Base-by-base conservation (phyloP, 2,113 vertebrate genomes). In the Percopsis transmontana region DNA sequence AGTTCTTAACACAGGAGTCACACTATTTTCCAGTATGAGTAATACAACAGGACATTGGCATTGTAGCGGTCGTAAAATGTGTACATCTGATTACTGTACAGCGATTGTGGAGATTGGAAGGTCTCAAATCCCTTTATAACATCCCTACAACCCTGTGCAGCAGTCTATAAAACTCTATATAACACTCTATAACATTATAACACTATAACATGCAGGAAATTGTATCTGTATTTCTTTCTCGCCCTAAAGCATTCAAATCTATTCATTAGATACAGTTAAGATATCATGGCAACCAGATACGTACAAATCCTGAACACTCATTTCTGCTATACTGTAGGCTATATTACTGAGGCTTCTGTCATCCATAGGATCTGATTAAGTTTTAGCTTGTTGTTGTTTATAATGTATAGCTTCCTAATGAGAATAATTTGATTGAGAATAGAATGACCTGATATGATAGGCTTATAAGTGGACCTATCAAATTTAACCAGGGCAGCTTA, bases 381-480 rank as follows among this genome's bases (percentile, higher is more conserved):
- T n/a, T n/a, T n/a, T n/a, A n/a, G n/a, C n/a, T n/a, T n/a, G n/a
- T n/a, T n/a, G n/a, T n/a, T n/a, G n/a, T n/a, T n/a, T n/a, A n/a
- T n/a, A n/a, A n/a, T n/a, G n/a, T n/a, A n/a, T n/a, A n/a, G n/a
- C n/a, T n/a, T n/a, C n/a, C 27, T 6, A 7, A 33, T 33, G 27
- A 33, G 27, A 33, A 33, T 33, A 33, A 33, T n/a, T n/a, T n/a
- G n/a, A n/a, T 7, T 24, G 19, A 48, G n/a, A 48, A 48, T 16
- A 48, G 20, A 64, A 47, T 65, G 50, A 62, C 62, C 74, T 77
- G 74, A 83, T 52, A 2, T 62, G 20, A 53, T 23, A 21, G 19
- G 19, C 50, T 52, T 23, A 13, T 21, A 66, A 74, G 52, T 3
- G 19, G 23, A 60, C 72, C 68, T 79, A 68, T 80, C 51, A 72